Evolutionary conservation across 23 tunicate species (phyloP), one percentile per base, ranked within the genome.

Genomic region (Botrylloides violaceus): DNA sequence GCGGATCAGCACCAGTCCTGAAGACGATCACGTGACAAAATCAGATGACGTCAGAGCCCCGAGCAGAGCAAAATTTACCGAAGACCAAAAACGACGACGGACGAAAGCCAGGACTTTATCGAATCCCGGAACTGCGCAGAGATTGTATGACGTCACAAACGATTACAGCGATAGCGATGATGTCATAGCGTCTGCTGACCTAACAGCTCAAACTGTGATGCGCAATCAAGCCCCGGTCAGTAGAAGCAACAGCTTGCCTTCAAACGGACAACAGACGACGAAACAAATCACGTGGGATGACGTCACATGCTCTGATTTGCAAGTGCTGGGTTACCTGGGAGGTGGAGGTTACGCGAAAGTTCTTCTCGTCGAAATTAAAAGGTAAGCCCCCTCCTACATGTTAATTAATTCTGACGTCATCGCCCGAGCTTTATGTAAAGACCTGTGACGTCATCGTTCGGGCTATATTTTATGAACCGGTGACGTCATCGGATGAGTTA

Each of bases 321-420:
- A 48, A 28, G 71, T 71, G 20, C 66, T 84, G 21, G 65, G 80
- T 1, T 19, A 49, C 34, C 71, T 84, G 23, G 92, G 92, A 21
- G 92, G 92, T 4, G 92, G 92, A 23, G 92, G 92, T 59, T 84
- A 71, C 50, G 83, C 92, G 4, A 64, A 63, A 65, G 92, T 84
- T 22, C 83, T 77, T 55, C 50, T 84, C 29, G 79, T 84, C 36
- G 61, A 79, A 64, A 34, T 77, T 35, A 71, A 62, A 71, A 71
- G 78, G 91, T 83, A 47, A 1, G 71, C 4, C 19, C 12, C 32
- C n/a, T n/a, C n/a, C n/a, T n/a, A n/a, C n/a, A n/a, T n/a, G n/a
- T n/a, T n/a, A n/a, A n/a, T n/a, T n/a, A n/a, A n/a, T n/a, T n/a
- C n/a, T n/a, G n/a, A n/a, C n/a, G n/a, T n/a, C n/a, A n/a, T n/a